These are phyloP conservation scores for Nephrotoma flavescens DNA, from an alignment of 2,888 invertebrate genomes.

Conservation along the genomic window DNA sequence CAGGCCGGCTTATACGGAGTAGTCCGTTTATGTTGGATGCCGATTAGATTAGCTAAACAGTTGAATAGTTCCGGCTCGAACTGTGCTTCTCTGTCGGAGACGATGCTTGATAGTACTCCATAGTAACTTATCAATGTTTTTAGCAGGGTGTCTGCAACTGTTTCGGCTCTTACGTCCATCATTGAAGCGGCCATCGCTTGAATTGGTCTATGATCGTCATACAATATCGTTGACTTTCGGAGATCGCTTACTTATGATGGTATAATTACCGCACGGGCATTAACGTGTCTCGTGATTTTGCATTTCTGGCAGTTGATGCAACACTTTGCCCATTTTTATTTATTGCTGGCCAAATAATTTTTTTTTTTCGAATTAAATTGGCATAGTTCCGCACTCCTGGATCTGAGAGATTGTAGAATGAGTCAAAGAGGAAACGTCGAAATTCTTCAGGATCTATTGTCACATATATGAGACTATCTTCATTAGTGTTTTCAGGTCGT, in stretches of 20 bases:
- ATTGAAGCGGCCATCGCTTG: background rate
- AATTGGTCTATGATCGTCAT: background rate
- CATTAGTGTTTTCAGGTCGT: too few species aligned
- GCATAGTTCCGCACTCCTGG: background rate
- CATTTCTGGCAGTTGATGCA: background rate
- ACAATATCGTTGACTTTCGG: background rate
- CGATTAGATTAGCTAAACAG: background rate
- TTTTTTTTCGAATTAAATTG: too few species aligned
- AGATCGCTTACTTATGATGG: background rate
- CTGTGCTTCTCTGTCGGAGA: background rate
- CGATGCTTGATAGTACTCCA: background rate
- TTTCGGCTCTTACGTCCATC: background rate
- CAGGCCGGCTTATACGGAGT: background rate
- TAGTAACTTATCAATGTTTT: background rate
- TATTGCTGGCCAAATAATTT: too few species aligned
- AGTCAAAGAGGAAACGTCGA: too few species aligned
- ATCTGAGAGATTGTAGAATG: background rate
- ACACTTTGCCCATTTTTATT: background rate
- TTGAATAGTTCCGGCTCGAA: background rate
- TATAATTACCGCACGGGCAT: background rate
- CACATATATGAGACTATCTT: accelerated
- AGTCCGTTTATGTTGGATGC: background rate
- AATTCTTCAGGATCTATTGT: too few species aligned
- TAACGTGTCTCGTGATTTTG: background rate
- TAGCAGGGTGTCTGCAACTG: background rate